Base-by-base conservation (phyloP, 2,797 vertebrate species). In the Meriones psammophilus region DNA sequence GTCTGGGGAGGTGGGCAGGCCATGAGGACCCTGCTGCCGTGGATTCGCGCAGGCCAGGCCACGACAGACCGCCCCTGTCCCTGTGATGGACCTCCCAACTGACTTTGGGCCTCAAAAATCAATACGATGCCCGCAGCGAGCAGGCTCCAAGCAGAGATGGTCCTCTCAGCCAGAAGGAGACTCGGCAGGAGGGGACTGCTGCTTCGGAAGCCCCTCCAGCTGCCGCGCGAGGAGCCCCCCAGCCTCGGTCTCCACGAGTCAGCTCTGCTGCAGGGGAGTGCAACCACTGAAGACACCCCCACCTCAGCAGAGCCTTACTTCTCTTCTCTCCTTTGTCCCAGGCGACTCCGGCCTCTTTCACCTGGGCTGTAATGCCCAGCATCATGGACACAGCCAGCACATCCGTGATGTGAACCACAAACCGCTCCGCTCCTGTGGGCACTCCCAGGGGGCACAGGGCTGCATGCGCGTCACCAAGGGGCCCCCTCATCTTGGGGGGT, bases 251-350 rank as follows among this genome's bases (percentile, higher is more conserved):
- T 1, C 33, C 71, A 18, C 4, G 36, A 74, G 36, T 60, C 2
- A 18, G 50, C 64, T 22, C 3, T 42, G 62, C n/a, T 36, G 5
- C 0, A 8, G 50, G 50, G 50, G 50, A 50, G 50, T 50, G 50
- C 4, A 14, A 24, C 26, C 58, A 79, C 56, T 54, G 22, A 3
- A 5, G 26, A 3, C 15, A 58, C 56, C 8, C 42, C 54, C 15
- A 3, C 33, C 26, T 81, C 20, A 66, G 33, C 58, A 56, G 9
- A 18, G 85, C 77, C 99, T 98, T 98, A 99, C 99, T 99, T 97
- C 99, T 99, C 96, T 99, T 99, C 97, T 99, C 99, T 96, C 99
- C 99, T 98, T 99, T 99, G 98, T 99, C 99, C 99, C 99, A 99
- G 0, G 99, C 99, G 30, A 99, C 96, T 83, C 99, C 99, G 0